phyloP scores from a whole-genome alignment of 1,140 invertebrate species.

The Scaptodrosophila lebanonensis region DNA sequence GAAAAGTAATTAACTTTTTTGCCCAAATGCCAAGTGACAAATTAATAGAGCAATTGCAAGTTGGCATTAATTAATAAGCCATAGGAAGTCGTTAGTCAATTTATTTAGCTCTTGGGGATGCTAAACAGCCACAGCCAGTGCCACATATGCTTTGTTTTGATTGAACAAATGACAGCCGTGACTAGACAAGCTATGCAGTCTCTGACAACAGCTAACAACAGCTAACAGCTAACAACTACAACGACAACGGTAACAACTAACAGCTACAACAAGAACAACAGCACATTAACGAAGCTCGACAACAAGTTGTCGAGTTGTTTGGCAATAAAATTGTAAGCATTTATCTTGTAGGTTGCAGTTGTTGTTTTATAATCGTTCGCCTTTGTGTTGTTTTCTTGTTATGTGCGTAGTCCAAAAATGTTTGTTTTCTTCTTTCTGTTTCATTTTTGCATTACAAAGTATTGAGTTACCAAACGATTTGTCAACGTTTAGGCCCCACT shows the following conservation, averaged over 20 bases:
- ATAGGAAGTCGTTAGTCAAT: too few species aligned
- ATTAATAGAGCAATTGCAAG: slow-evolving; percentile 42
- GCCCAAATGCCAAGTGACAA: slow-evolving; percentile 32
- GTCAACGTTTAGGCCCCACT: slow-evolving; percentile 54
- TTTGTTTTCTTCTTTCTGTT: slow-evolving; percentile 33
- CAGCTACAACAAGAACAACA: slow-evolving; percentile 23
- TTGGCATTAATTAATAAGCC: slow-evolving; percentile 59
- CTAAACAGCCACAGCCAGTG: slow-evolving; percentile 3
- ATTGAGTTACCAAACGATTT: slow-evolving; percentile 69
- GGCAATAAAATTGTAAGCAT: slow-evolving; percentile 72
- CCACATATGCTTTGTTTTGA: slow-evolving; percentile 39
- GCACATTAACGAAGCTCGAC: too few species aligned
- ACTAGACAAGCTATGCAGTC: too few species aligned
- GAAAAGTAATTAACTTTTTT: slow-evolving; percentile 66
- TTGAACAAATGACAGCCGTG: slow-evolving; percentile 44
- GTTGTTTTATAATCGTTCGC: slow-evolving; percentile 16
- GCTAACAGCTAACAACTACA: slow-evolving; percentile 7
- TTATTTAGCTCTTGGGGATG: slow-evolving; percentile 26
- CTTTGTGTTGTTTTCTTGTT: slow-evolving; percentile 32
- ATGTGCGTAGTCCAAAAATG: slow-evolving; percentile 61
- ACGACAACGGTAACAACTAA: slow-evolving; percentile 7
- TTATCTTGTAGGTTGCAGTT: slow-evolving; percentile 60
- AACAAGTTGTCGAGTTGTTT: slow-evolving; percentile 51
- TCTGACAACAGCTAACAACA: too few species aligned
- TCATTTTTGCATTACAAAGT: slow-evolving; percentile 72